Base-by-base conservation (phyloP, 1,140 invertebrate species). In the Meloidogyne floridensis region DNA sequence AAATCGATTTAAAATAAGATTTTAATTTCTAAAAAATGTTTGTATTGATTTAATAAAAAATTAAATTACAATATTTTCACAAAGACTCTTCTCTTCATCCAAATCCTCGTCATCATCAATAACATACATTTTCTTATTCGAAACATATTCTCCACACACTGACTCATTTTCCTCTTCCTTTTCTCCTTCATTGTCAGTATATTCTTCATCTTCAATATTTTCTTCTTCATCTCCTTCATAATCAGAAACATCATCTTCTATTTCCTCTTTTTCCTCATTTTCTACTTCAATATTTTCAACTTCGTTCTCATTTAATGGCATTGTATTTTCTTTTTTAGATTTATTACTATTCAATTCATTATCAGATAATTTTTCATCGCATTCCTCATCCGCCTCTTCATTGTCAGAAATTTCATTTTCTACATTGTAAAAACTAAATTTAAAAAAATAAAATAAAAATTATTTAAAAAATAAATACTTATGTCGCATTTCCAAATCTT, bases 371-470 rank as follows among this genome's bases (percentile, higher is more conserved):
- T 74, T 6, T 6, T 54, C 20, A 54, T 51, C 72, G 5, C 0
- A 47, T 18, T 74, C 53, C 5, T n/a, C 72, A 1, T 73, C 11
- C n/a, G 1, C 15, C 4, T 79, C 77, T 53, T 79, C 65, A 42
- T 71, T 6, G 3, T 9, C 20, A 69, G 18, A 9, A 18, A 79
- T 51, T 47, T 79, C 77, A 47, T 79, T 79, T 20, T 79, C 77
- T 18, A 72, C 77, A 51, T 79, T 79, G 32, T 69, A 79, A 47
- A 79, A 79, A 72, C 20, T 69, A 47, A 65, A 65, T 65, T 65
- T 6, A 18, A n/a, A 65, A 56, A 32, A 32, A 32, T 32, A 32
- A 32, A 11, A 65, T n/a, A 65, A 7, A n/a, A n/a, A 59, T 3
- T 15, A 0, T 15, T 15, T n/a, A n/a, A 7, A 65, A n/a, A 65